Base-by-base conservation (phyloP, 2,888 invertebrate species). In the Flexamia atlantica region DNA sequence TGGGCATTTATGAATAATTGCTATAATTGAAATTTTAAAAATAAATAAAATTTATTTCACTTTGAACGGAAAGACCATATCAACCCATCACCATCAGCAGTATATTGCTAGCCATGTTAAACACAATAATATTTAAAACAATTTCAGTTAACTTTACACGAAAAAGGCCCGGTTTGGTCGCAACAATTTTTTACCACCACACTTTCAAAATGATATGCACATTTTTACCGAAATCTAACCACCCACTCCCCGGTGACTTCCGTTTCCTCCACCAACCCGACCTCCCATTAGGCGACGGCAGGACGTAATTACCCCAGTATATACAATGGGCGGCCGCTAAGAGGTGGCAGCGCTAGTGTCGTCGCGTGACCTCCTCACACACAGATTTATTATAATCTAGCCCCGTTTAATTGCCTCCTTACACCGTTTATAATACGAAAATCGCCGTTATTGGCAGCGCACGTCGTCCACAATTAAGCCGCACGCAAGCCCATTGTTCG, bases 381-480 rank as follows among this genome's bases (percentile, higher is more conserved):
- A 36, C 72, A 40, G 72, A 72, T 72, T 72, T 72, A 72, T 72
- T 72, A 72, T 72, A 72, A 72, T 64, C 64, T 64, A 64, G 72
- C 72, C 36, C 10, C 72, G 40, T 72, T 72, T 72, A 72, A 72
- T 72, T 72, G 72, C 36, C 72, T 72, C 36, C 72, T 23, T 64
- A 64, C 64, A 64, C 64, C 30, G 64, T 42, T 72, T 72, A 72
- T 72, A 72, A 72, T 72, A 72, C 72, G 40, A 40, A 72, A 72
- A 72, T 72, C 42, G 72, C 14, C 72, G 72, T 40, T 72, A 72
- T 72, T 72, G 72, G 40, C 42, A 42, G 72, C 72, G 64, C 28
- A 28, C 30, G 64, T 28, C 72, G n/a, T 10, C 42, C 72, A 64
- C 64, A 72, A 72, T 72, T 72, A 72, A 72, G 7, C 36, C 72